These are phyloP conservation scores for Drosophila neoperkinsi DNA, from an alignment of 2,888 invertebrate genomes.

Conservation along the genomic window DNA sequence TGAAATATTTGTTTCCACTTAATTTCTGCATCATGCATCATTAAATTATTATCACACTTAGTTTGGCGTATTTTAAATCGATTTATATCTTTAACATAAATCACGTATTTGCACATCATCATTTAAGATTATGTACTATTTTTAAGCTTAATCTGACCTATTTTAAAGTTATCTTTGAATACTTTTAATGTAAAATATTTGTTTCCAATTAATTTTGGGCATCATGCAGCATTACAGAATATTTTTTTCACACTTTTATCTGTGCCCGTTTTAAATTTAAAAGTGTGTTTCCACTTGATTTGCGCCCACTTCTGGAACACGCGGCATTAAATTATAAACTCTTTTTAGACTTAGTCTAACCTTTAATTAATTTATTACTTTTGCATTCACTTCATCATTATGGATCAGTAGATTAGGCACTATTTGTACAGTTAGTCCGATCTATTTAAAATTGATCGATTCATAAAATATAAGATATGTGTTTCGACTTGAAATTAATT, in stretches of 20 bases:
- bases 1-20: background rate
- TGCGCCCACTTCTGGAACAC: background rate
- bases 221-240: background rate
- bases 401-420: background rate
- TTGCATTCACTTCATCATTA: background rate
- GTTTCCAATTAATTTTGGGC: background rate
- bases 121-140: background rate
- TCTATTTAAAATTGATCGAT: background rate
- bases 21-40: background rate
- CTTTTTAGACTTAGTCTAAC: too few relatives aligned
- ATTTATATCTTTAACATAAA: background rate
- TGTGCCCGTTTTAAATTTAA: background rate
- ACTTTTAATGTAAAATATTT: background rate
- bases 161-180: background rate
- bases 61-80: background rate
- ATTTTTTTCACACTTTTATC: background rate
- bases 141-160: background rate
- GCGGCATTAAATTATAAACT: background rate
- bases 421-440: background rate
- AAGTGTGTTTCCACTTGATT: background rate
- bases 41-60: background rate
- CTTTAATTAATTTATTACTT: background rate
- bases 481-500: background rate
- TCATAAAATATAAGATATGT: too few relatives aligned
- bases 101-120: background rate